Evolutionary conservation across 2,888 invertebrate species (phyloP), one percentile per base, ranked within the genome.

Genomic region (Netelia fuscicornis): DNA sequence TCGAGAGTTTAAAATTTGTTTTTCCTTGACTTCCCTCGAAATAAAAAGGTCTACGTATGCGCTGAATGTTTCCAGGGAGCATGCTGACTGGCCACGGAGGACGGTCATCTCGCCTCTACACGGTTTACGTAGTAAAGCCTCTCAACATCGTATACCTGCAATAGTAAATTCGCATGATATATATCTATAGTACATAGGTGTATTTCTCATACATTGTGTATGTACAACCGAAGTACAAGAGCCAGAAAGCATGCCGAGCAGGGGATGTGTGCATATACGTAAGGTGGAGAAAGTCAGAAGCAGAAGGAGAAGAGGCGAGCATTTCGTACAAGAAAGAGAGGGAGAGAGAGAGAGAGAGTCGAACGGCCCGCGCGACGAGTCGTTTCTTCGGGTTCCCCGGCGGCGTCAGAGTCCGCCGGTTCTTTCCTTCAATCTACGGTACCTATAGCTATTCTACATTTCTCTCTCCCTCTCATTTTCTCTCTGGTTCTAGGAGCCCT

Each of bases 331-430:
- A 44, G 72, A 65, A 62, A 71, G 42, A 62, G 42, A 2, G 25
- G 11, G 64, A 30, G 30, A 30, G 30, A 30, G n/a, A 67, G 9
- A 48, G 64, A 72, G 37, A 37, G 48, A 20, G 48, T 72, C 30
- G 37, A 30, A 58, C 62, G 64, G 11, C 17, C n/a, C 30, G 17
- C 67, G 25, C 75, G 37, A 13, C 30, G 58, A 23, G 37, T 42
- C 72, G 70, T 68, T 75, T 54, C 75, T 79, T 81, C 64, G 20
- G 30, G 62, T 74, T 13, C 72, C 81, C 77, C 62, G 77, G 70
- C 44, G 81, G 79, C 79, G 20, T 65, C 42, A 44, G 20, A 62
- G 44, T 70, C 70, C 80, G 81, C 23, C 17, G 58, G 60, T 60
- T 65, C 54, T 44, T 30, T 68, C 52, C 30, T 76, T 3, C 77